Base-by-base conservation (phyloP, 2,888 invertebrate species). In the Orthosia gothica region DNA sequence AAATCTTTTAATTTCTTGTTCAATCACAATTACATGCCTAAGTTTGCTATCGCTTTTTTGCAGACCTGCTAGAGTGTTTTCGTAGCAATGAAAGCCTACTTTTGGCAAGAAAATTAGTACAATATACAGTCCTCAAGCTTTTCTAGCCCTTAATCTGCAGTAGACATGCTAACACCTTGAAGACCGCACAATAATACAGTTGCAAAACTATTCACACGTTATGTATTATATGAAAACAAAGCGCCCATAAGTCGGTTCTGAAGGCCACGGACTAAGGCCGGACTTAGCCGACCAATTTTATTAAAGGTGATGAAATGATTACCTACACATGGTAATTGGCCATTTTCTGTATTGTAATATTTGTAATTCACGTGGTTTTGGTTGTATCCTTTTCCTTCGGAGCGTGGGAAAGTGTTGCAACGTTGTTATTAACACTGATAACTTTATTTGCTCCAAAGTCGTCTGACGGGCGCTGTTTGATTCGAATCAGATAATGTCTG, bases 151-250 rank as follows among this genome's bases (percentile, higher is more conserved):
- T 84, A 80, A 71, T 66, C 55, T 62, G 52, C 16, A 64, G 57
- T 70, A 74, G 57, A 78, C 65, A 70, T 68, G 58, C 54, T 55
- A 69, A 47, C 55, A 80, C 88, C 88, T 89, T 89, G 88, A 87
- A 82, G 74, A 87, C 75, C 74, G 77, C 74, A 91, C 85, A 89
- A 89, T 89, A 86, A 85, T 50, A 88, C 75, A 84, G 84, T 88
- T 83, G 83, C 85, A 86, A 91, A 90, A 91, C 81, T 79, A 83
- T 92, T 92, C 91, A 89, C 92, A 92, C 92, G 88, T 89, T 90
- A 87, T 87, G 85, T 85, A 90, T 90, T 87, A 81, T 78, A 87
- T 86, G 91, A 90, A 88, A 90, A 91, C 91, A 92, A 92, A 91
- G 91, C 87, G 88, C 89, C 88, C 84, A 91, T 91, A 92, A 91